Conservation (phyloP, 2,888 invertebrate species). For the Laothoe populi region DNA sequence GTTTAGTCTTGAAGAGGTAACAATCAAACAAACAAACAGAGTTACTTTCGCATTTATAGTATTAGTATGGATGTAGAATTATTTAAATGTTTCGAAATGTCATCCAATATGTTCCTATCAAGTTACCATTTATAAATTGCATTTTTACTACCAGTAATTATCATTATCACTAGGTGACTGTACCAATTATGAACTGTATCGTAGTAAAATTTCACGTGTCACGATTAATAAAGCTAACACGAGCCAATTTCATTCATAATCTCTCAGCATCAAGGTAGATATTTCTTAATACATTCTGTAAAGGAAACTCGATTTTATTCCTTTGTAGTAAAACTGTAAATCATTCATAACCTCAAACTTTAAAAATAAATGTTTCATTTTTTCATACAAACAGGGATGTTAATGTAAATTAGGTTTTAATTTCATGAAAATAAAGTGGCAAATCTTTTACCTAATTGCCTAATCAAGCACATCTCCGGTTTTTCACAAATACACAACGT, state of each 20-base stretch:
- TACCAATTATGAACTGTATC: constrained; percentile 11
- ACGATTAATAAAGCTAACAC: constrained; percentile 7
- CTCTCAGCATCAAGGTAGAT: neutral
- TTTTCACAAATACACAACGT: neutral
- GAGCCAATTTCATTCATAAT: constrained; percentile 26
- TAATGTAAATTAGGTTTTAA: neutral
- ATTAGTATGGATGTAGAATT: too few relatives aligned
- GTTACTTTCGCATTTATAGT: too few relatives aligned
- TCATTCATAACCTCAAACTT: neutral
- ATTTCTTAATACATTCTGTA: neutral
- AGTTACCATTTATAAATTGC: too few relatives aligned
- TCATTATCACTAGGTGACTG: constrained; percentile 6
- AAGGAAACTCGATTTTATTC: neutral
- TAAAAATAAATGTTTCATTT: neutral
- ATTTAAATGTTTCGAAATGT: too few relatives aligned
- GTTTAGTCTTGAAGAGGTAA: too few relatives aligned
- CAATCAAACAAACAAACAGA: too few relatives aligned
- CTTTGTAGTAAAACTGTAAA: neutral
- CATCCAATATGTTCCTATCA: too few relatives aligned
- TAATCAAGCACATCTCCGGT: constrained; percentile 3
- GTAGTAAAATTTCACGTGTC: constrained; percentile 21
- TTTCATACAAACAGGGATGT: neutral
- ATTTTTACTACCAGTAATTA: neutral
- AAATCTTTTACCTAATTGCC: neutral
- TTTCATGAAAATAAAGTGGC: neutral